A percentile compares a stretch with the other conserved stretches of the same genome.
These are phyloP conservation scores for Drosophila meridiana DNA, from an alignment of 2,888 invertebrate species.

Conservation along the genomic window DNA sequence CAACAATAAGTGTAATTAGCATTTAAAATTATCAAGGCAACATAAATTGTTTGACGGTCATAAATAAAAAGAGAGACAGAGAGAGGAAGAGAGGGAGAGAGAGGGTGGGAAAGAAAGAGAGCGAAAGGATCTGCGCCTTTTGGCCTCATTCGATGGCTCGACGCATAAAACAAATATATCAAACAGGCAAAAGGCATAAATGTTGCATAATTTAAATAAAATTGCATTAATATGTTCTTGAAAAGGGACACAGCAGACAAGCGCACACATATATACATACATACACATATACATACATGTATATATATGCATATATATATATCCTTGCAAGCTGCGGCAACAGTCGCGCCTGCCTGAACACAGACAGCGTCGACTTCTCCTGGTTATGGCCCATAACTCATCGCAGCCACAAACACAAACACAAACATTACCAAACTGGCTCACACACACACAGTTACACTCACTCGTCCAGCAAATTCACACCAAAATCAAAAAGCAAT, in stretches of 20 bases:
- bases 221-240: conserved; percentile 75
- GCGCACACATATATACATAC: conserved; percentile 4
- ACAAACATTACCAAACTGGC: conserved; percentile 26
- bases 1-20: conserved; percentile 59
- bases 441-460: neutral
- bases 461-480: conserved; percentile 63
- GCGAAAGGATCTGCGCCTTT: conserved; percentile 2
- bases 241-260: conserved; percentile 36
- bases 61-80: conserved; percentile 40
- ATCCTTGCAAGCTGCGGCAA: conserved; percentile 50
- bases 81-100: neutral
- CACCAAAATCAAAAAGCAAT: conserved; percentile 79
- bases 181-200: conserved; percentile 61
- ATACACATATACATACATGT: neutral
- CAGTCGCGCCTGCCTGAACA: conserved; percentile 50
- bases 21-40: conserved; percentile 62
- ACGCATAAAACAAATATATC: conserved; percentile 59
- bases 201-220: conserved; percentile 78
- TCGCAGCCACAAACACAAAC: conserved; percentile 44
- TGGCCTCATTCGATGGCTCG: conserved; percentile 6
- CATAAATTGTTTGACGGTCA: conserved; percentile 59
- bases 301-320: conserved; percentile 25
- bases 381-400: conserved; percentile 63
- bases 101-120: neutral
- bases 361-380: conserved; percentile 25